Base-by-base conservation (phyloP, 1,140 invertebrate genomes). In the Metopolophium dirhodum region DNA sequence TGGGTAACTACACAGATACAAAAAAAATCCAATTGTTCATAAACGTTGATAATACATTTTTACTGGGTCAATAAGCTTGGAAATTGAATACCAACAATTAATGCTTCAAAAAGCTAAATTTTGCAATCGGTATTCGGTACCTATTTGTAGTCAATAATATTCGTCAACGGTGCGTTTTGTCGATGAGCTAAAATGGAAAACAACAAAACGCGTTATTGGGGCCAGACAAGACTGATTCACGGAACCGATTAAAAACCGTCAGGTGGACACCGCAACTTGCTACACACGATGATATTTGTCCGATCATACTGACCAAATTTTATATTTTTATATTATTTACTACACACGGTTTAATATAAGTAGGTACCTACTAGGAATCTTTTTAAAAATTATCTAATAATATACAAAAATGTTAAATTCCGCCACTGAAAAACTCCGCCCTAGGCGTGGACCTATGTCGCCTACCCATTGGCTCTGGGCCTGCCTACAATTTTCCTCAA, bases 361-460 rank as follows among this genome's bases (percentile, higher is more conserved):
- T 77, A 77, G 37, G 37, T 37, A 37, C n/a, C n/a, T n/a, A n/a
- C 37, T 37, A n/a, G 68, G 30, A 77, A 11, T 77, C 30, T n/a
- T 77, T 77, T 77, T 77, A 77, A 77, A 77, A 77, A 77, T 35
- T 77, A 77, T 77, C 68, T 77, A 37, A 37, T 2, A 35, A 6
- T 30, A 51, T 88, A 37, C 37, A 86, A 93, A 89, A 37, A 77
- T 77, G 68, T 77, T 77, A 35, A 77, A 57, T 90, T 41, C 41
- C n/a, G 41, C 45, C 86, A n/a, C n/a, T n/a, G n/a, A n/a, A n/a
- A n/a, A n/a, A n/a, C n/a, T n/a, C n/a, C n/a, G n/a, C n/a, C n/a
- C n/a, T n/a, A n/a, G n/a, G n/a, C n/a, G n/a, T n/a, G n/a, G n/a
- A n/a, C n/a, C n/a, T n/a, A n/a, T n/a, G n/a, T n/a, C n/a, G n/a